Evolutionary conservation across 2,888 invertebrate species (phyloP), one percentile per base, ranked within the genome.

Genomic region (Brachyptera putata): DNA sequence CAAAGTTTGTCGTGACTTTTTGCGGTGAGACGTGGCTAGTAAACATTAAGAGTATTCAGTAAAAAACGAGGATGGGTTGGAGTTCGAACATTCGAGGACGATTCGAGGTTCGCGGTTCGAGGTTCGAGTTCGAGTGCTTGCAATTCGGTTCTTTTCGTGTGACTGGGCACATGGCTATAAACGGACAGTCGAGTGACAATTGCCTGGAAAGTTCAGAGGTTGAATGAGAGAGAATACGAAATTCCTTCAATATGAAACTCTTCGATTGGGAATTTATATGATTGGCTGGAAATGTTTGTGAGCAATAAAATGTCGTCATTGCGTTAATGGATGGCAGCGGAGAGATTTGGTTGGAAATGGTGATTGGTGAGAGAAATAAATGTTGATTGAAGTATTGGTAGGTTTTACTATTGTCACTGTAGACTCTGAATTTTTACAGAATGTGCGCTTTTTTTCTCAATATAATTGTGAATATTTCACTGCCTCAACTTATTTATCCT

Each of bases 161-260:
- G 18, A 4, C 24, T 13, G 24, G 24, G n/a, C 3, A 46, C 21
- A 24, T 11, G 46, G n/a, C 46, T 22, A n/a, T n/a, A n/a, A n/a
- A n/a, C n/a, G 24, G 21, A 7, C 3, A 46, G 22, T 46, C 5
- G 22, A 7, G 18, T 16, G 22, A 46, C 46, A 46, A 46, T 46
- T 24, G 46, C 21, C 11, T 21, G 21, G 5, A 46, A 46, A 21
- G 46, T 24, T 46, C 46, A 46, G 2, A 46, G 46, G 46, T 46
- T 21, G 24, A 24, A 21, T n/a, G n/a, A 46, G 46, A 46, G 46
- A 18, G 46, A 46, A 46, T 22, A 24, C 46, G 46, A 22, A 46
- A 46, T 46, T 18, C 14, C n/a, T 41, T 41, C 21, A 7, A 5
- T 30, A 5, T 18, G 41, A 41, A 41, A 41, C 21, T 41, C 41